phyloP scores from a whole-genome alignment of 2,888 invertebrate genomes.

The Helleia helle region DNA sequence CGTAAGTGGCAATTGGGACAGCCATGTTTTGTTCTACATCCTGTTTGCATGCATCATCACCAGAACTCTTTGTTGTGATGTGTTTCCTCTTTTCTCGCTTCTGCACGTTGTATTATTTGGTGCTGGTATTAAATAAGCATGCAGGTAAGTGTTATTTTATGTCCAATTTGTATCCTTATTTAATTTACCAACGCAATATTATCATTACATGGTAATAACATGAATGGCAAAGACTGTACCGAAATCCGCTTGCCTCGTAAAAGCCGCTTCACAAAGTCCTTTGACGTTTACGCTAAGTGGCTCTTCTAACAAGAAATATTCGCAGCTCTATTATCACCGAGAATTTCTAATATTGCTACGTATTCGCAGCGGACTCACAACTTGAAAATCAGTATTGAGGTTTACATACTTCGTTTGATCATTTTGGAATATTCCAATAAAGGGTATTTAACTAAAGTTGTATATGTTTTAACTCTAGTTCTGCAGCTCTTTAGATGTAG shows the following conservation, averaged over 20 bases:
- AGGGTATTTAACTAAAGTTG: no score
- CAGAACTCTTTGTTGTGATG: neutral
- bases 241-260: slow-evolving; percentile 30
- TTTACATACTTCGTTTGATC: no score
- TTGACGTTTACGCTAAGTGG: slow-evolving; percentile 33
- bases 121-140: slow-evolving; percentile 29
- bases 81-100: slow-evolving; percentile 13
- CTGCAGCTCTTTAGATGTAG: no score
- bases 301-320: slow-evolving; percentile 38
- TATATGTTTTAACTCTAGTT: no score
- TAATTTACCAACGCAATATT: neutral
- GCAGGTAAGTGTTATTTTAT: slow-evolving; percentile 16
- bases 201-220: neutral
- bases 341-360: slow-evolving; percentile 32
- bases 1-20: slow-evolving; percentile 94
- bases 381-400: no score
- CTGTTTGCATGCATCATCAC: slow-evolving; percentile 19
- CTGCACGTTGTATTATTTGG: slow-evolving; percentile 23
- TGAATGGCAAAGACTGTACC: slow-evolving; percentile 12
- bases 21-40: slow-evolving; percentile 68
- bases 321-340: slow-evolving; percentile 32
- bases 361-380: neutral
- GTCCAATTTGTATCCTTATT: neutral
- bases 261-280: slow-evolving; percentile 37
- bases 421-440: no score